Conservation (phyloP, 2,113 vertebrate species). For the Catharus fuscescens region DNA sequence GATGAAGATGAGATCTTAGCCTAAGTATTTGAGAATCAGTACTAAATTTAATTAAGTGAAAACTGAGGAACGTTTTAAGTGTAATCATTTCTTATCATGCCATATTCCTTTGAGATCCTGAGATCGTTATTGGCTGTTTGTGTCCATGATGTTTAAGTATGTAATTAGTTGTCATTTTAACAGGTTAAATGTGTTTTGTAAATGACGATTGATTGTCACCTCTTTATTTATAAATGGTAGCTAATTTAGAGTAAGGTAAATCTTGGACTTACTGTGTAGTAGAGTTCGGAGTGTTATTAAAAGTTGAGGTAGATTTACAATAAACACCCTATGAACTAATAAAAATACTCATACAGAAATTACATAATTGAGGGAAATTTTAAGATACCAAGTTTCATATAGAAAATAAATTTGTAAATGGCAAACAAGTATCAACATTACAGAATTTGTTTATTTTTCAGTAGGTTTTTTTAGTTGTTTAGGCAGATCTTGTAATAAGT, state of each 20-base stretch:
- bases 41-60: slow-evolving; percentile 29
- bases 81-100: slow-evolving; percentile 53
- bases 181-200: slow-evolving; percentile 68
- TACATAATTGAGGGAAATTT: neutral
- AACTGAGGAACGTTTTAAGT: slow-evolving; percentile 32
- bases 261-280: neutral
- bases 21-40: neutral
- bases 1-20: slow-evolving; percentile 5
- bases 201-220: slow-evolving; percentile 32
- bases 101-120: slow-evolving; percentile 55
- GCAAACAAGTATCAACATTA: slow-evolving; percentile 20
- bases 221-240: slow-evolving; percentile 22
- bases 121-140: slow-evolving; percentile 70
- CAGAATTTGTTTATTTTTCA: slow-evolving; percentile 15
- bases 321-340: neutral
- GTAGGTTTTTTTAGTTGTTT: slow-evolving; percentile 4
- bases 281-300: neutral
- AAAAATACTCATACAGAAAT: neutral
- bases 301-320: neutral
- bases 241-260: slow-evolving; percentile 13
- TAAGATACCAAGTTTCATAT: slow-evolving; percentile 36
- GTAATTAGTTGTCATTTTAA: slow-evolving; percentile 74
- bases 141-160: slow-evolving; percentile 72
- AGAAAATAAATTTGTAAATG: neutral
- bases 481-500: neutral